Conservation (phyloP, 2,113 vertebrate species). For the Syngnathus typhle region DNA sequence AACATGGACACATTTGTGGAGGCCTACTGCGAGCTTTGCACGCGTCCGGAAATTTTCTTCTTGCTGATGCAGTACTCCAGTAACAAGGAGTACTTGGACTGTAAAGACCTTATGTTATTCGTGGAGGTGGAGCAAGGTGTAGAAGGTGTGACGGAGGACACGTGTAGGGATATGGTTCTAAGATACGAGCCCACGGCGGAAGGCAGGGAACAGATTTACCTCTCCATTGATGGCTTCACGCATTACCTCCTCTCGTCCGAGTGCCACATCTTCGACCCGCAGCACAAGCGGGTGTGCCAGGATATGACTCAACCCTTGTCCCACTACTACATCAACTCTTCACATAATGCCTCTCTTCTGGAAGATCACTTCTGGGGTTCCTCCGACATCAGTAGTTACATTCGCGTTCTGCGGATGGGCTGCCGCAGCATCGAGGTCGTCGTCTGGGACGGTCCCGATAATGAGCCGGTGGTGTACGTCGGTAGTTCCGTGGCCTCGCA, state of each 20-base stretch:
- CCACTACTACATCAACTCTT: conserved; percentile 91
- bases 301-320: conserved; percentile 88
- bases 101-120: conserved; percentile 85
- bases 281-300: conserved; percentile 87
- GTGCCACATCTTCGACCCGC: conserved; percentile 88
- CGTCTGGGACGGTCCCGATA: conserved; percentile 84
- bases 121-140: conserved; percentile 89
- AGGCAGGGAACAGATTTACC: conserved; percentile 79
- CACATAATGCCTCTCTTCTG: conserved; percentile 81
- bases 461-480: conserved; percentile 82
- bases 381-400: conserved; percentile 81
- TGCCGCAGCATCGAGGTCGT: conserved; percentile 87
- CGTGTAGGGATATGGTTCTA: conserved; percentile 79
- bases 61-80: conserved; percentile 89
- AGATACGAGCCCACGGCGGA: conserved; percentile 86
- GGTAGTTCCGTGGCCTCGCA: conserved; percentile 79
- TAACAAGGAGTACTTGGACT: conserved; percentile 88
- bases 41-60: conserved; percentile 88
- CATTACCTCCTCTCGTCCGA: conserved; percentile 89
- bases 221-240: conserved; percentile 86
- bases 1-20: conserved; percentile 81
- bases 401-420: conserved; percentile 80
- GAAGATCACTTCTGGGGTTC: conserved; percentile 89
- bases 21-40: conserved; percentile 85
- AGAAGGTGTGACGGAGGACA: conserved; percentile 82